These are phyloP conservation scores for Biston betularia DNA, from an alignment of 2,888 invertebrate species.

Conservation along the genomic window DNA sequence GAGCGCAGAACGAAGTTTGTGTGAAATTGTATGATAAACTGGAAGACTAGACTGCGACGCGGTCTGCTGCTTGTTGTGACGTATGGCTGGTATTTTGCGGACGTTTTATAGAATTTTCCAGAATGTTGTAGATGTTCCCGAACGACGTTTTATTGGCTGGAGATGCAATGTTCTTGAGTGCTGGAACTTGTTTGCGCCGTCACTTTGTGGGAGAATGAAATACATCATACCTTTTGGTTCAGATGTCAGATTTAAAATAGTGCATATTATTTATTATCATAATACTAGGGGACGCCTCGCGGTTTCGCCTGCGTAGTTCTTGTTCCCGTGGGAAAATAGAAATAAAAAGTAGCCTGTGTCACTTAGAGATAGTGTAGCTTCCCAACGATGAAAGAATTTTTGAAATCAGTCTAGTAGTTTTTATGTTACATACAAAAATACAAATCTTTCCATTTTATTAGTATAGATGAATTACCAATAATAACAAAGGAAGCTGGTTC, in stretches of 20 bases:
- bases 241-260: neutral
- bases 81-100: constrained; percentile 45
- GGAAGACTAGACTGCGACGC: constrained; percentile 46
- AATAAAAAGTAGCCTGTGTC: too few species aligned
- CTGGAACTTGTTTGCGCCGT: constrained; percentile 19
- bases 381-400: too few species aligned
- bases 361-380: too few species aligned
- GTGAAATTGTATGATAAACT: constrained; percentile 42
- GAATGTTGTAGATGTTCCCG: constrained; percentile 33
- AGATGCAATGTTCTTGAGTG: constrained; percentile 27
- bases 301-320: too few species aligned
- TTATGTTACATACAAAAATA: too few species aligned
- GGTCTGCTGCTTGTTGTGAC: constrained; percentile 47
- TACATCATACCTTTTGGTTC: neutral
- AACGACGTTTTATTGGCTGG: constrained; percentile 32
- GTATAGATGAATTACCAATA: too few species aligned
- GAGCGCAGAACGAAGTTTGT: constrained; percentile 17
- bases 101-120: constrained; percentile 42
- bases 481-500: too few species aligned
- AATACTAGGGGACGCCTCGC: too few species aligned
- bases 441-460: too few species aligned
- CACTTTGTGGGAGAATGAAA: neutral
- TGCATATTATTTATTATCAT: too few species aligned
- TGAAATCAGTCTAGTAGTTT: too few species aligned
- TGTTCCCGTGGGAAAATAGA: too few species aligned